phyloP scores from a whole-genome alignment of 2,797 vertebrate genomes.

The Botia kubotai region DNA sequence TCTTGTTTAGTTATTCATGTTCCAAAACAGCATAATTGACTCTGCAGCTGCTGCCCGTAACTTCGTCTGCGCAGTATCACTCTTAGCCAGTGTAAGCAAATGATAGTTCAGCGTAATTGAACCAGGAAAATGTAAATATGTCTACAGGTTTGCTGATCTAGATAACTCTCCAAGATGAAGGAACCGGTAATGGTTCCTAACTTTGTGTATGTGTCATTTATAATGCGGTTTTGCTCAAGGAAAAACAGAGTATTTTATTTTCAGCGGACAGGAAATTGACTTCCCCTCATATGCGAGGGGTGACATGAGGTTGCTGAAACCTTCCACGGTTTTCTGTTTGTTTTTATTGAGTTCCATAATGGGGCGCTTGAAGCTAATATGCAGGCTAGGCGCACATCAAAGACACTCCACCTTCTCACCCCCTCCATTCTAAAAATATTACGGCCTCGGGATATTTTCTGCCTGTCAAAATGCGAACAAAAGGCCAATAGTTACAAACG shows the following conservation, averaged over 20 bases:
- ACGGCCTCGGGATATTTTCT: slow-evolving; percentile 63
- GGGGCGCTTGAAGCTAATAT: slow-evolving; percentile 63
- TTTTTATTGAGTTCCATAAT: slow-evolving; percentile 73
- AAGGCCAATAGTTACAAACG: slow-evolving; percentile 41
- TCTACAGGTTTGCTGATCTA: slow-evolving; percentile 62
- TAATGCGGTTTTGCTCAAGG: slow-evolving; percentile 54
- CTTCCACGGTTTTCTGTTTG: slow-evolving; percentile 66
- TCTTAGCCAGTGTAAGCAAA: slow-evolving; percentile 69
- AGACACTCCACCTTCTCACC: slow-evolving; percentile 51
- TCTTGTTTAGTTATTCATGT: slow-evolving; percentile 65
- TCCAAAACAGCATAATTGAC: slow-evolving; percentile 71
- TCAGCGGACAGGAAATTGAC: slow-evolving; percentile 74
- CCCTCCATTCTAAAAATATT: slow-evolving; percentile 57
- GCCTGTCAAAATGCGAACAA: slow-evolving; percentile 62
- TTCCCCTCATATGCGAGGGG: slow-evolving; percentile 57
- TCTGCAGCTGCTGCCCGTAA: slow-evolving; percentile 71
- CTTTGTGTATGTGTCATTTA: slow-evolving; percentile 66
- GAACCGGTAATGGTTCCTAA: slow-evolving; percentile 67
- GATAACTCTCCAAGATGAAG: slow-evolving; percentile 63
- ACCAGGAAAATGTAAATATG: slow-evolving; percentile 69
- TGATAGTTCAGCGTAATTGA: slow-evolving; percentile 68
- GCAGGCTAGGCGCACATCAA: slow-evolving; percentile 62
- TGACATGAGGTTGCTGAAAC: slow-evolving; percentile 63
- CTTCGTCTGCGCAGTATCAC: slow-evolving; percentile 70
- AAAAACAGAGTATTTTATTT: slow-evolving; percentile 64